Evolutionary conservation across 2,888 invertebrate genomes (phyloP).

Genomic region (Pterobdella sp.): DNA sequence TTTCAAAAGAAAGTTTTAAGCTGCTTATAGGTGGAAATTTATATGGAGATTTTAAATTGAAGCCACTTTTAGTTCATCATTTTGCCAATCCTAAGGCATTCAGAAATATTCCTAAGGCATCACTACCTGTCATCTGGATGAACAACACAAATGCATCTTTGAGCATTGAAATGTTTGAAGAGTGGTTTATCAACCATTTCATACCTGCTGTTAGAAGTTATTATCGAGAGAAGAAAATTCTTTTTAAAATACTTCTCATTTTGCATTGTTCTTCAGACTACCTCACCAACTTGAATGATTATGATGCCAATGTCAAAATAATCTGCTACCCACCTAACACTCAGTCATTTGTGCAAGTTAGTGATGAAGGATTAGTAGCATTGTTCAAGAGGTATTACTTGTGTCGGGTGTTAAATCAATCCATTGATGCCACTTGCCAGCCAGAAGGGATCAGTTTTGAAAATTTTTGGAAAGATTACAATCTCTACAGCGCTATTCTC

Average conservation of each 20-base stretch:
- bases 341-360: not conserved
- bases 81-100: conserved; percentile 18
- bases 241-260: conserved; percentile 15
- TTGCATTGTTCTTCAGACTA: conserved; percentile 11
- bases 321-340: conserved; percentile 9
- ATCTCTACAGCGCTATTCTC: not conserved
- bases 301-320: not conserved
- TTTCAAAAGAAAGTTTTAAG: conserved; percentile 8
- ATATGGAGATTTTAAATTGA: conserved; percentile 15
- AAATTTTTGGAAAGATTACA: not conserved
- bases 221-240: not conserved
- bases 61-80: conserved; percentile 16
- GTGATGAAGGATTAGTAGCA: not conserved
- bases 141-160: conserved; percentile 10
- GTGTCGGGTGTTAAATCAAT: not conserved
- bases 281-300: conserved; percentile 9
- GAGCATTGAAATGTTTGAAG: conserved; percentile 5
- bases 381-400: not conserved
- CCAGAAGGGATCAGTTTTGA: not conserved
- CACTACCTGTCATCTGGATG: conserved; percentile 22
- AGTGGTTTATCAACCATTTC: conserved; percentile 14
- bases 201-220: conserved; percentile 12
- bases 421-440: not conserved
- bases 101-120: conserved; percentile 9
- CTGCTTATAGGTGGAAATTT: conserved; percentile 15